Percentiles rank a stretch among this genome's conserved stretches.
These are phyloP conservation scores for Engraulis encrasicolus DNA, from an alignment of 2,113 vertebrate genomes.

Conservation along the genomic window DNA sequence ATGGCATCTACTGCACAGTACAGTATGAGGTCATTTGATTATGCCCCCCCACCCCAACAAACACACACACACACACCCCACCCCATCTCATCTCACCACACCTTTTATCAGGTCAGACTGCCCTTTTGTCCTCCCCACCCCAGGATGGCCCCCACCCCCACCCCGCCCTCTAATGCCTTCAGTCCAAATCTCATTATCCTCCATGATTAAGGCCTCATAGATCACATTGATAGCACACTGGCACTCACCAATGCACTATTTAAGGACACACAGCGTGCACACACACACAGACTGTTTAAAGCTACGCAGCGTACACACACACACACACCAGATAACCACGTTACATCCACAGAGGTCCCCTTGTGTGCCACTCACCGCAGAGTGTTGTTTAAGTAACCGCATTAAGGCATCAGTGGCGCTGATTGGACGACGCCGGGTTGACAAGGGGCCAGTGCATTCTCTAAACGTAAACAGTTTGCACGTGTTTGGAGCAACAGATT, in stretches of 20 bases:
- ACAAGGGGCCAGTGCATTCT: neutral
- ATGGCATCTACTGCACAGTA: no score
- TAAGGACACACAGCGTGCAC: constrained; percentile 17
- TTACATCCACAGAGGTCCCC: neutral
- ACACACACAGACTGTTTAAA: no score
- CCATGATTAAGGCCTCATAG: constrained; percentile 34
- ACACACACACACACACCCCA: no score
- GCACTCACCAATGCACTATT: neutral
- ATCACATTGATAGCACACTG: neutral
- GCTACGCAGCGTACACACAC: neutral
- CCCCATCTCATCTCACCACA: neutral
- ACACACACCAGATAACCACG: neutral
- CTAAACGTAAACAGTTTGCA: constrained; percentile 9
- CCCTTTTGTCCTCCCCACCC: neutral
- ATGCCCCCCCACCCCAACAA: no score
- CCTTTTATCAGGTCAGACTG: neutral
- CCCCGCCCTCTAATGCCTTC: constrained; percentile 31
- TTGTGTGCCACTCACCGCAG: neutral
- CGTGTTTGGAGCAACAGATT: neutral
- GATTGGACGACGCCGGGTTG: neutral
- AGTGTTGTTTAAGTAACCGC: neutral
- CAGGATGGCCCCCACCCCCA: constrained; percentile 28
- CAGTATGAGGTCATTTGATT: no score
- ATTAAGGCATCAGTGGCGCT: neutral
- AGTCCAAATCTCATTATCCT: constrained; percentile 40